Percentiles rank a stretch among this genome's conserved stretches.
Conservation (phyloP, 1,140 invertebrate genomes). For the Forficula auricularia region DNA sequence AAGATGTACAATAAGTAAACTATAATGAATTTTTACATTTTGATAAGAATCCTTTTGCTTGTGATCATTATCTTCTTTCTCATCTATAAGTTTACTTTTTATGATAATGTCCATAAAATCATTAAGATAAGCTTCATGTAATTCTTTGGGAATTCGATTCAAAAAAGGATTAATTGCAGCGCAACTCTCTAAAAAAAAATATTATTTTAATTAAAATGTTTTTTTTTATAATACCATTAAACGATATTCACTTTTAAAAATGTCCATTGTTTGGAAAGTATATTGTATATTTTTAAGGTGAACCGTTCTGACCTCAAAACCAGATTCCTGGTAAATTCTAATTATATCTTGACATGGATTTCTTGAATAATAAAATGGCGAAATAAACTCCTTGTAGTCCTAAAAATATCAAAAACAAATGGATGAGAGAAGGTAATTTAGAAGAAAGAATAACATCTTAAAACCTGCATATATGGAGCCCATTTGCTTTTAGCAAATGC, state of each 20-base stretch:
- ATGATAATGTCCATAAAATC: constrained; percentile 25
- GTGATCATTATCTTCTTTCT: too few relatives aligned
- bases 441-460: constrained; percentile 18
- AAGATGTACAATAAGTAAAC: too few relatives aligned
- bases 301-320: constrained; percentile 39
- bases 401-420: constrained; percentile 14
- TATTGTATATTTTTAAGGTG: constrained; percentile 1
- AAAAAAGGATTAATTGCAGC: constrained; percentile 59
- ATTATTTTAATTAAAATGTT: constrained; percentile 2
- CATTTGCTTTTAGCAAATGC: constrained; percentile 37
- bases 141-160: constrained; percentile 36
- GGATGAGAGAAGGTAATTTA: constrained; percentile 1
- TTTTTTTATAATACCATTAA: neutral
- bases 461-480: constrained; percentile 42
- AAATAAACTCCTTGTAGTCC: constrained; percentile 42
- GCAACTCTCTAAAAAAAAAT: constrained; percentile 38
- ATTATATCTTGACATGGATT: constrained; percentile 43
- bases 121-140: constrained; percentile 41
- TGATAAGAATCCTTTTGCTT: too few relatives aligned
- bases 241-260: constrained; percentile 5
- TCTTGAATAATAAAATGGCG: constrained; percentile 40
- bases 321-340: constrained; percentile 38
- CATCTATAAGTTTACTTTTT: constrained; percentile 17
- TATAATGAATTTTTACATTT: too few relatives aligned
- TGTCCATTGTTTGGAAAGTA: constrained; percentile 1